Conservation (phyloP, 2,797 vertebrate species). For the Podarcis lilfordi region DNA sequence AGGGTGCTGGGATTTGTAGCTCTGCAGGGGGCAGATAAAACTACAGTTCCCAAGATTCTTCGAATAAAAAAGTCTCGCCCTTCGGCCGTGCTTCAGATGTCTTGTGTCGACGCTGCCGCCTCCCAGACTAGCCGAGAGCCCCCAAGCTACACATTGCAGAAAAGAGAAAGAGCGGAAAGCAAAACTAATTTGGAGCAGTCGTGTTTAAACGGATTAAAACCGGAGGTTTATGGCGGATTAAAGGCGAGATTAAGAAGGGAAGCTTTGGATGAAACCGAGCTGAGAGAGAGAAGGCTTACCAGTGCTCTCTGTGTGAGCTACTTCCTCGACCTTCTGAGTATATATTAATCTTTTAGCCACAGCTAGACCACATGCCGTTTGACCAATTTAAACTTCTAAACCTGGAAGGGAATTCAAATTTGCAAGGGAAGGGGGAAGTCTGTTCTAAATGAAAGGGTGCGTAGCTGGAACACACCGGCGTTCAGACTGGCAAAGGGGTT, state of each 20-base stretch:
- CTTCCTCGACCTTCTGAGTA: neutral
- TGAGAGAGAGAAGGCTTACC: neutral
- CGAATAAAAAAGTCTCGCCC: too few species aligned
- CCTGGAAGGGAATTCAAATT: neutral
- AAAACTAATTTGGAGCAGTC: neutral
- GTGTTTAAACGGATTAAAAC: slow-evolving; percentile 43
- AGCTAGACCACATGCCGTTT: too few species aligned
- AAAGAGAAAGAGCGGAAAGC: neutral
- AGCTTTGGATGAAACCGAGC: slow-evolving; percentile 4
- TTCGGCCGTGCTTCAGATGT: too few species aligned
- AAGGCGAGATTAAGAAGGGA: slow-evolving; percentile 25
- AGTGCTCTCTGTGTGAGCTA: fast-evolving
- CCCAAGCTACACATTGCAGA: fast-evolving
- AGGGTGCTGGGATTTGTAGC: too few species aligned
- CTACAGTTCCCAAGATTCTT: too few species aligned
- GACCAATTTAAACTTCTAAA: neutral
- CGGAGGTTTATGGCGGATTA: slow-evolving; percentile 42
- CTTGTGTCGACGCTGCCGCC: too few species aligned
- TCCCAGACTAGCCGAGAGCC: fast-evolving
- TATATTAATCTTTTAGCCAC: neutral
- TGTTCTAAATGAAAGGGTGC: neutral
- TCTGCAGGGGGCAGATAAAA: too few species aligned
- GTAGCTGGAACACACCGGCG: neutral
- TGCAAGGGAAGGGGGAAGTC: neutral
- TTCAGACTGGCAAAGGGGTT: neutral